Evolutionary conservation across 53 echinoderm and acorn worm species (phyloP), one percentile per base, ranked within the genome.

Genomic region (Patiria pectinifera): DNA sequence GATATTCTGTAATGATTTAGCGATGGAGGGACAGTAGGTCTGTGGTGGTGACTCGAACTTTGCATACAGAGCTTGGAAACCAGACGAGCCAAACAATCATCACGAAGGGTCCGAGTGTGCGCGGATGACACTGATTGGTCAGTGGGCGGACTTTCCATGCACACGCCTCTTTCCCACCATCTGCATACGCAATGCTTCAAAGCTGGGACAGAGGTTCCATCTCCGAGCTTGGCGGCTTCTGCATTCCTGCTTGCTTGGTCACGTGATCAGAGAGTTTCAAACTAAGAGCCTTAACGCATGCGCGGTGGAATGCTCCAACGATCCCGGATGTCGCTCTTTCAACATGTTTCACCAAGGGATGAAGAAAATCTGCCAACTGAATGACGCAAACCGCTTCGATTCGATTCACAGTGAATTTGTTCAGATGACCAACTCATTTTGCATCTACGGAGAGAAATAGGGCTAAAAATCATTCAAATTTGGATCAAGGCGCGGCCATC

Each of bases 381-480:
- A 80, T 23, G 62, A 89, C 78, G 79, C 66, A 9, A 45, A 46
- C 8, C 89, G 89, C 62, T 26, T 15, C 23, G 80, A 79, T 62
- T 62, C 48, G 11, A 23, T 60, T 8, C 2, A 44, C 0, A 62
- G 3, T 43, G 24, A 59, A 12, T 62, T 89, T 45, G 21, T 79
- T 60, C 26, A 35, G 26, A 88, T 72, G 60, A 76, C 59, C 61
- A 62, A 78, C 18, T 62, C 80, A 3, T 35, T 88, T 3, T 88
- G 88, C 44, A 77, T 88, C 26, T 87, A 88, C 45, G 88, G 88
- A 61, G 88, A 88, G 48, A 78, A 35, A 35, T 88, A 88, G 21
- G 4, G 62, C 25, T 35, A 35, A 23, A 23, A 6, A 12, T 43
- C 13, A 11, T 35, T 1, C 35, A 35, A 35, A 35, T 35, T 35